Base-by-base conservation (phyloP, 2,113 vertebrate genomes). In the Brachypteracias leptosomus region DNA sequence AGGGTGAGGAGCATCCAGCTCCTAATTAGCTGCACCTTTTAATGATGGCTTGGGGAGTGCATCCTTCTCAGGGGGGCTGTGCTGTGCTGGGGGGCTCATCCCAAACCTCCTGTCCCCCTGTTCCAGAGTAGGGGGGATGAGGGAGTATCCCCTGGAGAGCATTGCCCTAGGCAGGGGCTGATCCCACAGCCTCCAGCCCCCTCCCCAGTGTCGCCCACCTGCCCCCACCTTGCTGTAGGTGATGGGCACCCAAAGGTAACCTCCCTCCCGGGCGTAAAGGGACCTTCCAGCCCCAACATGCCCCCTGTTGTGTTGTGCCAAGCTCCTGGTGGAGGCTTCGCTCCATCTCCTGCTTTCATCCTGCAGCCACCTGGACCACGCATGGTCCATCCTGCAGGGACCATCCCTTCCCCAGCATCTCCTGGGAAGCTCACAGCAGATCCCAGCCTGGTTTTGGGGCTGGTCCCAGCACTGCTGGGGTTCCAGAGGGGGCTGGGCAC, bases 291-390 rank as follows among this genome's bases (percentile, higher is more conserved):
- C 44, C 44, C 35, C n/a, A 9, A 9, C 19, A 31, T 17, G 9
- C 4, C 24, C 26, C 28, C 1, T 1, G 2, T 0, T 1, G 1
- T 4, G 62, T 19, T 5, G 12, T 72, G 10, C 29, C 18, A 52
- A 38, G 16, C 49, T 44, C 44, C 52, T 86, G 44, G 44, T 29
- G 42, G 22, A 38, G 78, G 5, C 58, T 88, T 81, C 8, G 3
- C 31, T 28, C 24, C 42, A 3, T 0, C 35, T 73, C 59, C 65
- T 6, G 4, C 78, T 63, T 12, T 33, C 38, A 7, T 73, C 71
- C 63, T 36, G 40, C 13, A 47, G 49, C 86, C 65, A 15, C 55
- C 4, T 12, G 42, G 42, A 42, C 3, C 36, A 38, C 0, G 25
- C 4, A 51, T 58, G 42, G 58, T 72, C 67, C 62, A 9, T 26